phyloP scores from a whole-genome alignment of 2,797 vertebrate species.

The Eulemur albifrons region DNA sequence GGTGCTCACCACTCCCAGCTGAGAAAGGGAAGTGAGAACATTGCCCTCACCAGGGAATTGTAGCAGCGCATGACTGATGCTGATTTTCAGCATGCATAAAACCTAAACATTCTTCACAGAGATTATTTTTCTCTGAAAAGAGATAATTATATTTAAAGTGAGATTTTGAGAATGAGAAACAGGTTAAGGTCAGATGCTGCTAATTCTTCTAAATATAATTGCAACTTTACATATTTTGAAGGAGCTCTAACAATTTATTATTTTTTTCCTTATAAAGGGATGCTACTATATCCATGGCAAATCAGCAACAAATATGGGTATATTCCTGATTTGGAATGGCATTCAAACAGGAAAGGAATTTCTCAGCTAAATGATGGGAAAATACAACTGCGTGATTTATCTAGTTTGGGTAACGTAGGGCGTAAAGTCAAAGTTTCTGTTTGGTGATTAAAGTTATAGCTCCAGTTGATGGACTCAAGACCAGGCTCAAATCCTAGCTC shows the following conservation, averaged over 20 bases:
- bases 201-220: neutral
- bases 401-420: neutral
- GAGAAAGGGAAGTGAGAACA: neutral
- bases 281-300: neutral
- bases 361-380: neutral
- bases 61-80: too few relatives aligned
- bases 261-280: neutral
- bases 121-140: neutral
- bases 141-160: neutral
- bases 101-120: neutral
- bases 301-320: neutral
- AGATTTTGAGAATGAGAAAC: neutral
- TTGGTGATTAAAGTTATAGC: neutral
- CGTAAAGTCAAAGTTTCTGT: neutral
- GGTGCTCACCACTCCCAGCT: neutral
- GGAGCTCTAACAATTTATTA: neutral
- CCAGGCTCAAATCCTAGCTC: neutral
- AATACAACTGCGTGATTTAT: neutral
- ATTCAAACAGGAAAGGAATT: neutral
- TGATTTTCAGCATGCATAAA: neutral
- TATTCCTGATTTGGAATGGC: neutral
- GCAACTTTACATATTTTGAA: neutral
- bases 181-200: neutral
- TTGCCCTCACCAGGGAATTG: too few relatives aligned
- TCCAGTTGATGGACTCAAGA: neutral